Percentiles rank a stretch among this genome's conserved stretches.
phyloP scores from a whole-genome alignment of 2,888 invertebrate species.

The Ischnura elegans region DNA sequence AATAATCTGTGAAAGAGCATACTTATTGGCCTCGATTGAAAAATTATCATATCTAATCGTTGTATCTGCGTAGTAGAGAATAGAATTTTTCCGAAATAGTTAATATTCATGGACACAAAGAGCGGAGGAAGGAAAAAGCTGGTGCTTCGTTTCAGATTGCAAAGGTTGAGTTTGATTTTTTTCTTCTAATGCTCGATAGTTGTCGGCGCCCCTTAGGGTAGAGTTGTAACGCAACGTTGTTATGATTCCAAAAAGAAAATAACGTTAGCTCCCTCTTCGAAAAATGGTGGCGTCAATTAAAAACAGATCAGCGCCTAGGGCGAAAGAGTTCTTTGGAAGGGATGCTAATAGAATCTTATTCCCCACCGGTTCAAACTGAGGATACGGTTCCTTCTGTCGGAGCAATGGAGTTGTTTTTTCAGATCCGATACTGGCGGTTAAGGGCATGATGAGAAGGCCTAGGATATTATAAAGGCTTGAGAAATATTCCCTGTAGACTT shows the following conservation, averaged over 20 bases:
- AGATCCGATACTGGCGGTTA: not conserved
- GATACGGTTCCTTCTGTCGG: not conserved
- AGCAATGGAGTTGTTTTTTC: not conserved
- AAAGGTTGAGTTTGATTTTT: not conserved
- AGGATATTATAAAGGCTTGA: no score
- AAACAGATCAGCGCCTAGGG: conserved; percentile 1
- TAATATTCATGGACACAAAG: not conserved
- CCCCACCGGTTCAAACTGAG: not conserved
- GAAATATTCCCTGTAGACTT: no score
- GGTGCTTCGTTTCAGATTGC: not conserved
- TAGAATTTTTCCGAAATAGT: not conserved
- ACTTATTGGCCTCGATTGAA: not conserved
- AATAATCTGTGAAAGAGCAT: no score
- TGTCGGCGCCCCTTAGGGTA: not conserved
- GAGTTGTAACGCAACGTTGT: not conserved
- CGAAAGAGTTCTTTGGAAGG: not conserved
- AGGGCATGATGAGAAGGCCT: not conserved
- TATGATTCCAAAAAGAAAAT: not conserved
- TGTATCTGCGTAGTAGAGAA: not conserved
- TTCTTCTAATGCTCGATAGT: not conserved
- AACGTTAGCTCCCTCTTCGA: not conserved
- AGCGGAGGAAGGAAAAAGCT: not conserved
- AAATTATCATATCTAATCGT: not conserved
- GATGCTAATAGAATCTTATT: conserved; percentile 3
- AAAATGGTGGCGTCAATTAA: conserved; percentile 7